Percentiles rank a stretch among this genome's conserved stretches.
These are phyloP conservation scores for Astreopora myriophthalma DNA, from an alignment of 64 coral and sea anemone genomes.

Conservation along the genomic window DNA sequence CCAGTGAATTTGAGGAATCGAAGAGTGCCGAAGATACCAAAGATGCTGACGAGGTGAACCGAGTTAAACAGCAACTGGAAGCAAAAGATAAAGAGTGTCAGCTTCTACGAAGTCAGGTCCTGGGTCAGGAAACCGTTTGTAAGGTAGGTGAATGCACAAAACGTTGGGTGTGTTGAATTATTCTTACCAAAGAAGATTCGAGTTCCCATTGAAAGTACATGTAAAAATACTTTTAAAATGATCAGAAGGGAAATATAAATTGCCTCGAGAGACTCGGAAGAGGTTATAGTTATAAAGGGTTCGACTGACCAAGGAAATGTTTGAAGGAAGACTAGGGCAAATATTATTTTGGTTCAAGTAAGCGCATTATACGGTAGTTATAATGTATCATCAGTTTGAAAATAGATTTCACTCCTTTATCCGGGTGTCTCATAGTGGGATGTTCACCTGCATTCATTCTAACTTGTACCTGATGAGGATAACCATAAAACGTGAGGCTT, in stretches of 20 bases:
- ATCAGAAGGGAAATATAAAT: background rate
- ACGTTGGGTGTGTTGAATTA: background rate
- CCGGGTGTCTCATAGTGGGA: too few relatives aligned
- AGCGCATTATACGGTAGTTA: too few relatives aligned
- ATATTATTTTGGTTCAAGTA: too few relatives aligned
- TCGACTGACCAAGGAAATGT: background rate
- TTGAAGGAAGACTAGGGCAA: too few relatives aligned
- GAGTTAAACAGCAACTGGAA: background rate
- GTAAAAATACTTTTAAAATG: background rate
- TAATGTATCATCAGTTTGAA: too few relatives aligned
- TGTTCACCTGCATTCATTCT: too few relatives aligned
- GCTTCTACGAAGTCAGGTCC: background rate
- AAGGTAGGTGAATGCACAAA: background rate
- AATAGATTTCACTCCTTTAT: too few relatives aligned
- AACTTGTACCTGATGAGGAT: too few relatives aligned
- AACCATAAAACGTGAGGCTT: background rate
- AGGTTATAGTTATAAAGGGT: background rate
- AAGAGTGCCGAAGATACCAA: too few relatives aligned
- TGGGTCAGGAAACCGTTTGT: background rate
- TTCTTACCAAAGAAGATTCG: too few relatives aligned
- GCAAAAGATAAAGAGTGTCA: background rate
- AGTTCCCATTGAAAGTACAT: background rate
- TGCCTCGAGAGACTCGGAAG: background rate
- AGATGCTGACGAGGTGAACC: background rate
- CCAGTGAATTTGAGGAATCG: background rate